These are phyloP conservation scores for Chrysolina haemoptera DNA, from an alignment of 2,888 invertebrate species.

Conservation along the genomic window DNA sequence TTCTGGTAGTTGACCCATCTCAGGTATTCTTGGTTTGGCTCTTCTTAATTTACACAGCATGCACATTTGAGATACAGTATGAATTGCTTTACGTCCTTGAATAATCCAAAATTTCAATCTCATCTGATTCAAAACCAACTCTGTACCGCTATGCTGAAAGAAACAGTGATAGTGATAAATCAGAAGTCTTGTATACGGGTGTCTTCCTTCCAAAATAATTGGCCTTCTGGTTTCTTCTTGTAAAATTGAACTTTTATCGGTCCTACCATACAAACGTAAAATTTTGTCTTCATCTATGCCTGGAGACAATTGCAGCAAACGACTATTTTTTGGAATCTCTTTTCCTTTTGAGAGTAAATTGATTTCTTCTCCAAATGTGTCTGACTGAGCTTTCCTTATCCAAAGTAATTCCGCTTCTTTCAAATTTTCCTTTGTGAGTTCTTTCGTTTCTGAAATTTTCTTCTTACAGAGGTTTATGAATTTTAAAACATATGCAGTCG, in stretches of 20 bases:
- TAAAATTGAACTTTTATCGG: neutral
- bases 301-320: neutral
- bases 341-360: constrained; percentile 18
- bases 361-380: constrained; percentile 17
- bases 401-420: constrained; percentile 6
- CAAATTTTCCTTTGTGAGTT: neutral
- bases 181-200: neutral
- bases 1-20: neutral
- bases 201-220: constrained; percentile 7
- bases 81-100: neutral
- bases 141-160: constrained; percentile 5
- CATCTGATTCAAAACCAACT: constrained; percentile 1
- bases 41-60: neutral
- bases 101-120: neutral
- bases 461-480: neutral
- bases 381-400: constrained; percentile 1
- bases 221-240: constrained; percentile 17
- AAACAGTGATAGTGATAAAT: neutral
- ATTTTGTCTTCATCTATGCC: neutral
- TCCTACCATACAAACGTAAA: constrained; percentile 17
- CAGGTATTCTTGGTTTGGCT: constrained; percentile 6
- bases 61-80: constrained; percentile 1
- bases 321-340: neutral
- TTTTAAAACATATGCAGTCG: neutral
- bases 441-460: neutral